Base-by-base conservation (phyloP, 2,888 invertebrate species). In the Euphydryas editha region DNA sequence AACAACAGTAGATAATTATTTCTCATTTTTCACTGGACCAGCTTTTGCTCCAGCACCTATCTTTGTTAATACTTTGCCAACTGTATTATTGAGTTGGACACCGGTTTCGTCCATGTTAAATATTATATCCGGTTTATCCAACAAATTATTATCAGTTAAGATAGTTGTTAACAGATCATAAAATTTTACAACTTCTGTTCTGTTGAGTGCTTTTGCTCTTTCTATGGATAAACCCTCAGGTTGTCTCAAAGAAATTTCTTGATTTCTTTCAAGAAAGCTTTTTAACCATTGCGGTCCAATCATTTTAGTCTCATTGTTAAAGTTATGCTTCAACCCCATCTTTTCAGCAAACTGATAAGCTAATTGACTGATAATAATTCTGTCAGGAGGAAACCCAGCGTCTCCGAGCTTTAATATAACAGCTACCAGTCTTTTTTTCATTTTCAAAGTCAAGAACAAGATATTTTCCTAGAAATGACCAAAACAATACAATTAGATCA, bases 41-140 rank as follows among this genome's bases (percentile, higher is more conserved):
- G 8, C 13, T 5, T 36, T 36, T 54, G 73, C 76, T 72, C 74
- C 80, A 5, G 72, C 36, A 37, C 82, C 85, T 76, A 80, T 84
- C 30, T 61, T 74, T 0, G 81, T 83, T 39, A 86, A 39, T 36
- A 87, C 80, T 68, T 80, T 78, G 3, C 78, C 77, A 46, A 82
- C 76, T 70, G 78, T 80, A 71, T 84, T 83, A 30, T 86, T 85
- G 6, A 82, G 73, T 63, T 83, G 82, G 8, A 83, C 66, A 5
- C 82, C 83, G 36, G n/a, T n/a, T n/a, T n/a, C n/a, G n/a, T n/a
- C n/a, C n/a, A n/a, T n/a, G n/a, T n/a, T n/a, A n/a, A n/a, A 75
- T 80, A 73, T 86, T 83, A 69, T 83, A 83, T 72, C 74, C 8
- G 76, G 80, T 60, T 78, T 74, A 67, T 74, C 70, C 60, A 75